Evolutionary conservation across 2,113 vertebrate genomes (phyloP).

Genomic region (Hucho hucho): DNA sequence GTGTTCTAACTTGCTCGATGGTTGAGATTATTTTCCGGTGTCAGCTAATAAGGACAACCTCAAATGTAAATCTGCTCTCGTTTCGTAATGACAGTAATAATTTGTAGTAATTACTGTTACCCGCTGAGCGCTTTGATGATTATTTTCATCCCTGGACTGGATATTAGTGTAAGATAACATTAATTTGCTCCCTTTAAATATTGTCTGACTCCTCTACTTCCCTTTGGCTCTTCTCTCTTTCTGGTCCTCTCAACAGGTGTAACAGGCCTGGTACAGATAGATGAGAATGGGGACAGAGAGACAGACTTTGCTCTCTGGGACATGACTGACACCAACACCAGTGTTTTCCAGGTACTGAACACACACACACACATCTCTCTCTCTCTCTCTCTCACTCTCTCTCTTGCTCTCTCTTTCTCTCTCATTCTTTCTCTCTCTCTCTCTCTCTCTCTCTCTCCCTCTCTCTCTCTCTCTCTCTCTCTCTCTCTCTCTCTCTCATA

Average conservation of each 20-base stretch:
- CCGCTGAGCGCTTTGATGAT: background rate
- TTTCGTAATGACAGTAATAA: background rate
- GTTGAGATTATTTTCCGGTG: background rate
- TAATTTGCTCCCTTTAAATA: background rate
- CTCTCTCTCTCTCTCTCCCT: no score
- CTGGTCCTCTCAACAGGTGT: conserved; percentile 72
- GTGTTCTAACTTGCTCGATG: background rate
- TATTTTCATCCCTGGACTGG: background rate
- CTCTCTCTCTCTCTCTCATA: no score
- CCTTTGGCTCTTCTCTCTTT: background rate
- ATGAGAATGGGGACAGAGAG: conserved; percentile 84
- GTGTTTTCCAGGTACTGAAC: conserved; percentile 80
- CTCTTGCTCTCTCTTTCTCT: no score
- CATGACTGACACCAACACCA: conserved; percentile 71
- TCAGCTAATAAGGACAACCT: background rate
- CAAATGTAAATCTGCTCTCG: background rate
- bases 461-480: no score
- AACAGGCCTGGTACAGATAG: conserved; percentile 81
- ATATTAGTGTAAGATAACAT: background rate
- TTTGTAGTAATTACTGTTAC: background rate
- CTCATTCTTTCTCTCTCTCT: no score
- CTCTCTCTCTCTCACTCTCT: no score
- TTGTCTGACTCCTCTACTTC: background rate
- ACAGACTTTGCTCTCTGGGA: conserved; percentile 90
- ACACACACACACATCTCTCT: background rate